phyloP scores from a whole-genome alignment of 1,140 invertebrate genomes.

The Heliothis virescens region DNA sequence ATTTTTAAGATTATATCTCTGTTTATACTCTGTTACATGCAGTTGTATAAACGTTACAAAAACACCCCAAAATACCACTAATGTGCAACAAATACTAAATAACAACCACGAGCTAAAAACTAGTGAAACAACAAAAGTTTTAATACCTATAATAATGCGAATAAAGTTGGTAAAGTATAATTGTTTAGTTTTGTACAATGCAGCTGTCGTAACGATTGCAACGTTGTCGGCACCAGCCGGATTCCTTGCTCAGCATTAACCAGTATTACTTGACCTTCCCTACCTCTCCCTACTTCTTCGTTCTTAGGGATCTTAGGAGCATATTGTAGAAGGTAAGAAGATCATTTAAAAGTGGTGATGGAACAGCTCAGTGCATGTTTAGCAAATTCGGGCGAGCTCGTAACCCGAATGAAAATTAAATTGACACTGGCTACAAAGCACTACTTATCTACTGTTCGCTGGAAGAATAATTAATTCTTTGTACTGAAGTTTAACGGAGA shows the following conservation, averaged over 20 bases:
- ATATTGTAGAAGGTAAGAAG: background rate
- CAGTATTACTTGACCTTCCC: background rate
- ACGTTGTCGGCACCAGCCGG: conserved; percentile 11
- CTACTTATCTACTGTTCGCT: conserved; percentile 17
- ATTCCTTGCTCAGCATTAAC: conserved; percentile 19
- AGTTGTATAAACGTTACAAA: no score
- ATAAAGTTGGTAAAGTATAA: conserved; percentile 19
- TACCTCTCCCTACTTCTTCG: background rate
- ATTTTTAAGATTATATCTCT: no score
- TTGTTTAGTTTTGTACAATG: conserved; percentile 35
- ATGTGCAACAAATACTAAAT: background rate
- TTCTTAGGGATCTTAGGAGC: background rate
- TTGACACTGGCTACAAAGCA: background rate
- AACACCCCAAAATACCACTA: background rate
- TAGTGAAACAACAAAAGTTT: conserved; percentile 13
- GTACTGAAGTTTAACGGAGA: background rate
- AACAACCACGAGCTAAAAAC: background rate
- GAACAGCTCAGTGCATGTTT: conserved; percentile 27
- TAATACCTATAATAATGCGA: background rate
- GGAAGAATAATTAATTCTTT: conserved; percentile 33
- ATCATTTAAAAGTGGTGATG: conserved; percentile 1
- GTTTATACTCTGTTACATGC: no score
- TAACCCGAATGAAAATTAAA: conserved; percentile 41
- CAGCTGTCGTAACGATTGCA: conserved; percentile 6
- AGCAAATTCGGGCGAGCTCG: conserved; percentile 29